Percentiles rank a stretch among this genome's conserved stretches.
These are phyloP conservation scores for Hoplostethus mediterraneus DNA, from an alignment of 2,797 vertebrate species.

Conservation along the genomic window DNA sequence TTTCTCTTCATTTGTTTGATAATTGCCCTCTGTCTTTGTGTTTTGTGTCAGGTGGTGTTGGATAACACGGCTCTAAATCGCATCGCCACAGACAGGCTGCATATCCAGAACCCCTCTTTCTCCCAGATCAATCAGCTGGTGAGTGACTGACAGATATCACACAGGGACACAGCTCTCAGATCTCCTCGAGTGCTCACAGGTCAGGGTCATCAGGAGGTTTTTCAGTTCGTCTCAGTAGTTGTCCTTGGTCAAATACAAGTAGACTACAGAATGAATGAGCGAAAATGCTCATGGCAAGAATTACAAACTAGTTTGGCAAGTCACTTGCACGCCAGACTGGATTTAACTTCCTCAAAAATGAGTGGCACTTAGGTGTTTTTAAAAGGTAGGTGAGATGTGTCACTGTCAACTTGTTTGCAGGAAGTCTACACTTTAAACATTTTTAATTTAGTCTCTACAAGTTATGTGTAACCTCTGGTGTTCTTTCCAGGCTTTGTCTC, in stretches of 20 bases:
- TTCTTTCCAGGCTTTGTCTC: neutral
- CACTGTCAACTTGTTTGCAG: constrained; percentile 3
- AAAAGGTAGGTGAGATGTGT: neutral
- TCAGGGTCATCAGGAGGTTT: constrained; percentile 24
- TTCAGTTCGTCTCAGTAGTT: neutral
- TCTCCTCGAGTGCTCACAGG: constrained; percentile 1
- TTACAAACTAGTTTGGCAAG: constrained; percentile 68
- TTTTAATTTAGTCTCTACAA: neutral
- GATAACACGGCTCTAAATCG: constrained; percentile 97
- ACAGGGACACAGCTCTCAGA: neutral
- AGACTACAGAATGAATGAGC: neutral
- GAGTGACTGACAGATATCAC: constrained; percentile 66
- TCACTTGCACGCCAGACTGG: constrained; percentile 49
- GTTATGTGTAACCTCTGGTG: neutral
- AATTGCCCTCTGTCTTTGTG: constrained; percentile 17
- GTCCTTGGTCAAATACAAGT: constrained; percentile 13
- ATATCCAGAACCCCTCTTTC: constrained; percentile 97
- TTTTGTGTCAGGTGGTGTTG: constrained; percentile 90
- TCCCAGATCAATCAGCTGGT: constrained; percentile 99
- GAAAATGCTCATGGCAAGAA: neutral
- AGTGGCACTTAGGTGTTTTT: constrained; percentile 20
- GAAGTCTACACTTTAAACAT: neutral
- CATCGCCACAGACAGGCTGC: constrained; percentile 95
- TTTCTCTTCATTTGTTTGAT: constrained; percentile 38
- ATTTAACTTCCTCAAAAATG: constrained; percentile 50